Percentiles rank a stretch among this genome's conserved stretches.
Conservation (phyloP, 2,888 invertebrate species). For the Trimorus sp. region DNA sequence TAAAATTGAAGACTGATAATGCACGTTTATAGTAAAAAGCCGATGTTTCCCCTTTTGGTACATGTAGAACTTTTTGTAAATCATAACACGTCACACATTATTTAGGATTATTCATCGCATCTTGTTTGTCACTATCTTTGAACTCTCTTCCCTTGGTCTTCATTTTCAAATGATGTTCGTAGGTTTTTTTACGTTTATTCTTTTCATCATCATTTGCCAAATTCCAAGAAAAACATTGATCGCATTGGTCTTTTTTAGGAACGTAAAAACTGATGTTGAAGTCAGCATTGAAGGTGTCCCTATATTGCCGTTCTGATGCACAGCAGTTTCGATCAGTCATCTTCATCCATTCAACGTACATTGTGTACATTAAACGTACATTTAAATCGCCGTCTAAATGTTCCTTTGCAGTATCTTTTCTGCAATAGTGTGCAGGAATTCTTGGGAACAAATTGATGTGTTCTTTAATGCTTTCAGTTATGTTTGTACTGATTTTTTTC, state of each 20-base stretch:
- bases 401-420: constrained; percentile 13
- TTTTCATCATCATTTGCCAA: constrained; percentile 3
- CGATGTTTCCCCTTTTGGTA: constrained; percentile 24
- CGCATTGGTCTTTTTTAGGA: constrained; percentile 46
- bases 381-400: constrained; percentile 4
- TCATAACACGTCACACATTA: constrained; percentile 19
- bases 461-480: constrained; percentile 17
- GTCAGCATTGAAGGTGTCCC: constrained; percentile 29
- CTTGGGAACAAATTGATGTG: constrained; percentile 39
- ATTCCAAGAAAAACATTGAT: constrained; percentile 21
- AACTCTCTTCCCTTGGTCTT: constrained; percentile 22
- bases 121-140: constrained; percentile 14
- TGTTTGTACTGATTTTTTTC: constrained; percentile 7
- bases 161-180: constrained; percentile 20
- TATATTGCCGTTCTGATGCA: constrained; percentile 27
- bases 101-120: neutral
- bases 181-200: neutral
- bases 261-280: constrained; percentile 39
- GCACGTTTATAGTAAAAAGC: constrained; percentile 20
- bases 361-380: constrained; percentile 1
- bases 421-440: constrained; percentile 36
- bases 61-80: constrained; percentile 18
- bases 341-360: constrained; percentile 39
- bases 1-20: constrained; percentile 18
- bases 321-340: neutral